Conservation (phyloP, 2,113 vertebrate species). For the Anguilla japonica region DNA sequence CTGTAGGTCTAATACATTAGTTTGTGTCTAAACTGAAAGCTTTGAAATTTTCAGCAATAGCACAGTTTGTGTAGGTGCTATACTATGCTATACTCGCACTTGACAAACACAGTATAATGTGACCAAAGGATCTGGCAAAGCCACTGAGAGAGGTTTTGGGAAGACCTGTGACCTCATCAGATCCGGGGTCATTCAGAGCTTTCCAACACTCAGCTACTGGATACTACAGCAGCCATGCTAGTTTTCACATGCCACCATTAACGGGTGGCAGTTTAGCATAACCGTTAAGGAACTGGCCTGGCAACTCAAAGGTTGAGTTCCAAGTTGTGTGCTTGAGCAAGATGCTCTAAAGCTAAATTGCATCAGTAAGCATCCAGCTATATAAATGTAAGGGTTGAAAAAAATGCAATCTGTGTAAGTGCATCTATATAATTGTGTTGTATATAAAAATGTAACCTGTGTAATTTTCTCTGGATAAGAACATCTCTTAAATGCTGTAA, state of each 20-base stretch:
- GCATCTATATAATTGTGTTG: too few species aligned
- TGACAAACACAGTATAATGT: background rate
- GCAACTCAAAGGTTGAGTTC: background rate
- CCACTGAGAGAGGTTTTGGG: background rate
- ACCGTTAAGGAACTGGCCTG: background rate
- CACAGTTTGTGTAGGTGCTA: background rate
- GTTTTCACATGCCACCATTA: background rate
- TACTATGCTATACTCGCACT: background rate
- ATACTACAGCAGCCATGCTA: background rate
- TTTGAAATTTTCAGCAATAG: background rate
- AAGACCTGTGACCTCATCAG: background rate
- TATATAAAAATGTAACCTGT: too few species aligned
- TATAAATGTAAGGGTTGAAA: too few species aligned
- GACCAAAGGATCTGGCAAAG: background rate
- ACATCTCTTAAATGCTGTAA: background rate
- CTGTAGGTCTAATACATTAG: background rate
- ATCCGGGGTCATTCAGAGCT: background rate
- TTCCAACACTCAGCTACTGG: background rate
- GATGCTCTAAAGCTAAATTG: too few species aligned
- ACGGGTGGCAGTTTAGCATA: background rate
- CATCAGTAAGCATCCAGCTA: too few species aligned
- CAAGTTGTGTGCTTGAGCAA: background rate
- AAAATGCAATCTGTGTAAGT: too few species aligned
- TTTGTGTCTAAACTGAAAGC: background rate
- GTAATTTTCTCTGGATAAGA: background rate